Conservation (phyloP, 1,140 invertebrate genomes). For the Cotesia vestalis region DNA sequence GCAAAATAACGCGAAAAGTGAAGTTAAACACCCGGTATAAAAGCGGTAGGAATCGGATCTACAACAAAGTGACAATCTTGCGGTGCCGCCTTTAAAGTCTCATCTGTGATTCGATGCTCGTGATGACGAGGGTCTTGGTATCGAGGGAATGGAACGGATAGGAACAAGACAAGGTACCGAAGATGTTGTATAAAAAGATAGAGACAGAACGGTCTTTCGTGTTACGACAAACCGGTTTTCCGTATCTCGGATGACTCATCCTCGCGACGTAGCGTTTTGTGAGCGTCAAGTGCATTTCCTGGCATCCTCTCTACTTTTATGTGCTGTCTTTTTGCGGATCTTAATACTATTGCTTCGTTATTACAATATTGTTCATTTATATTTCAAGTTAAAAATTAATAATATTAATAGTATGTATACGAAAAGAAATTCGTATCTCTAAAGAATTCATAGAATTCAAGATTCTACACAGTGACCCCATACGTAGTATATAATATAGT, state of each 20-base stretch:
- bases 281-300: conserved; percentile 65
- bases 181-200: conserved; percentile 17
- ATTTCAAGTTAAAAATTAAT: too few species aligned
- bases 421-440: too few species aligned
- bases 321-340: background rate
- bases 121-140: conserved; percentile 19
- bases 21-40: conserved; percentile 33
- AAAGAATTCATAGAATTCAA: too few species aligned
- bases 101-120: conserved; percentile 38
- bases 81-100: conserved; percentile 41
- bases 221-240: conserved; percentile 60
- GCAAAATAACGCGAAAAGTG: background rate
- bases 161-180: conserved; percentile 16
- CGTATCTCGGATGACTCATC: conserved; percentile 64
- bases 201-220: conserved; percentile 36
- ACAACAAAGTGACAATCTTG: conserved; percentile 55
- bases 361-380: too few species aligned
- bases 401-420: too few species aligned
- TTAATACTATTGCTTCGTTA: too few species aligned
- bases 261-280: conserved; percentile 46
- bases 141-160: conserved; percentile 18
- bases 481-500: too few species aligned
- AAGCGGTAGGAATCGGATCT: conserved; percentile 38
- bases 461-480: too few species aligned
- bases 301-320: conserved; percentile 49